Evolutionary conservation across 1,140 invertebrate species (phyloP), one percentile per base, ranked within the genome.

Genomic region (Scaptomyza hsui): DNA sequence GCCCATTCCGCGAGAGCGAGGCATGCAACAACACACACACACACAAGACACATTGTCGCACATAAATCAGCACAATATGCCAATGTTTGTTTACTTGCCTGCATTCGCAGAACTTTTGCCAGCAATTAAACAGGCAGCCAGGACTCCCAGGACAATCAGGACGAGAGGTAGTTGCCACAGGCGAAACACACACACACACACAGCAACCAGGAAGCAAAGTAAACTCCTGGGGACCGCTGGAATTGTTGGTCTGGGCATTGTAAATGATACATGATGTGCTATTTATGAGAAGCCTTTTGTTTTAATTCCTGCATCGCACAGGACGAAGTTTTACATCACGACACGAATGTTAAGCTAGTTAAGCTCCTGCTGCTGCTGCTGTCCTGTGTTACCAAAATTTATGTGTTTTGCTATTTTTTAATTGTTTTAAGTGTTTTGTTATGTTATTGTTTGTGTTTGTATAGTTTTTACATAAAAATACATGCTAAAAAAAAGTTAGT

Each of bases 1-100:
- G 52, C 57, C 56, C 63, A 53, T 29, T 24, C 19, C 51, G 13
- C 51, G 13, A 47, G n/a, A 24, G 4, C 18, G 39, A 44, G 19
- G 21, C 24, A 29, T 7, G 7, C n/a, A 9, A 4, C 26, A 62
- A 42, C 55, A 55, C 55, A 68, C 59, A 62, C n/a, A 55, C 29
- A 35, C 39, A 47, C 42, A 49, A 32, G 78, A 86, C 68, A 88
- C 82, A 89, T 88, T 88, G 82, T 88, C 82, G 82, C 78, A 88
- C 85, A 89, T 90, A 90, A 90, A 90, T 90, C 89, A 90, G 89
- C 72, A 90, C 89, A 90, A 90, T 90, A 90, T 90, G 89, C 83
- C 89, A 86, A 90, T 90, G 81, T 88, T 85, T 90, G 89, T 86
- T 89, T 89, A 79, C 81, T 82, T 72, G 72, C 70, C 74, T 89